Base-by-base conservation (phyloP, 2,797 vertebrate genomes). In the Premnoplex brunnescens region DNA sequence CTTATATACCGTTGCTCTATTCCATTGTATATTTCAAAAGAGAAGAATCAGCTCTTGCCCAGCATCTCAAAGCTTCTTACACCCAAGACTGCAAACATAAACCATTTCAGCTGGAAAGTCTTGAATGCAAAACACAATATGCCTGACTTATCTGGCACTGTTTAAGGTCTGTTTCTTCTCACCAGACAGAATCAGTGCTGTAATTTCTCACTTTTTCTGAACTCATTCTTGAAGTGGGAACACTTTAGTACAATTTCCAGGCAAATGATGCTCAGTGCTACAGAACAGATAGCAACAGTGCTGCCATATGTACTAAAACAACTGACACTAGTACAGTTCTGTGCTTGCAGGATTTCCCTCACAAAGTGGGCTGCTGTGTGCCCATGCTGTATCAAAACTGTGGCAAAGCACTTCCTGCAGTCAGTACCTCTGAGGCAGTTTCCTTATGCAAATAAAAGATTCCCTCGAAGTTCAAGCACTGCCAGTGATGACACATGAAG, bases 121-220 rank as follows among this genome's bases (percentile, higher is more conserved):
- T 2, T 30, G 32, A 89, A 66, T 56, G 46, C 12, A 49, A 68
- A 83, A 59, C 20, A 39, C 3, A 55, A 19, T 15, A 69, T 12
- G 19, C 30, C 60, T 80, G 51, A 51, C 34, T 52, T 81, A 82
- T 58, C 56, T 74, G 56, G 21, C 37, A 87, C 51, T 71, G 52
- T 46, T 84, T 62, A 36, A 39, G 27, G n/a, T 39, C 66, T 71
- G 52, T 74, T 89, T 87, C 60, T 55, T 88, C 69, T 58, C 79
- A 85, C n/a, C 56, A 85, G 74, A 22, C 37, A 76, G 51, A 74
- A 32, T 6, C 3, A 2, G 28, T 16, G 36, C 56, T 67, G 48
- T 37, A 81, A 71, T 71, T 85, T 95, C 82, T 77, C 68, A 58
- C 43, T 85, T 95, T 27, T 75, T 55, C 88, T 75, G 56, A 92